Conservation (phyloP, 2,888 invertebrate genomes). For the Rhorus exstirpatorius region DNA sequence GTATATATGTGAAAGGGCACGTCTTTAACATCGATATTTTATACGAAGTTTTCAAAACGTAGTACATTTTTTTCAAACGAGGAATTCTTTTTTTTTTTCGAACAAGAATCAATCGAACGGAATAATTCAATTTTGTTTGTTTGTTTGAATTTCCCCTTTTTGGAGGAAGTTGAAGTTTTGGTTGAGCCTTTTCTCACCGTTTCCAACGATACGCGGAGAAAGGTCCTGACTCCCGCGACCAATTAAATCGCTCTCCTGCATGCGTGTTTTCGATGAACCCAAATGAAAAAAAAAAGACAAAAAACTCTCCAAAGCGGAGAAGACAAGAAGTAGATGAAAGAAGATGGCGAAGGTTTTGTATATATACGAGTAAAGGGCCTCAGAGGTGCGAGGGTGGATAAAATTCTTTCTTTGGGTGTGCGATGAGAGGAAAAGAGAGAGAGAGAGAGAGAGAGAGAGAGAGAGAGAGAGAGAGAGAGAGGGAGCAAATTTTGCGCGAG, state of each 20-base stretch:
- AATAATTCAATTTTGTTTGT: neutral
- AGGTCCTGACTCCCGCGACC: conserved; percentile 48
- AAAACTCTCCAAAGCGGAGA: conserved; percentile 9
- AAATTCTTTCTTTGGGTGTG: conserved; percentile 61
- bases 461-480: conserved; percentile 10
- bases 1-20: no score
- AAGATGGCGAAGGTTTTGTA: conserved; percentile 31
- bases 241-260: conserved; percentile 62
- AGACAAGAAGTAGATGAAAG: conserved; percentile 33
- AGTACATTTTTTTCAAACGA: no score
- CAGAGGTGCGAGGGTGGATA: conserved; percentile 68
- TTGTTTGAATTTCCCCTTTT: conserved; percentile 1
- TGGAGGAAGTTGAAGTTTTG: no score
- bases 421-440: conserved; percentile 35
- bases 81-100: neutral
- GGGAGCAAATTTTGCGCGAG: conserved; percentile 47
- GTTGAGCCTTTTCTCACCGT: neutral
- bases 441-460: conserved; percentile 3
- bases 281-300: conserved; percentile 38
- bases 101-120: no score
- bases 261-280: conserved; percentile 25
- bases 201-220: conserved; percentile 28
- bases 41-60: no score
- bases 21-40: no score
- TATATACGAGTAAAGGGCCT: conserved; percentile 41